Evolutionary conservation across 1,140 invertebrate genomes (phyloP), one percentile per base, ranked within the genome.

Genomic region (Drosophila ficusphila): DNA sequence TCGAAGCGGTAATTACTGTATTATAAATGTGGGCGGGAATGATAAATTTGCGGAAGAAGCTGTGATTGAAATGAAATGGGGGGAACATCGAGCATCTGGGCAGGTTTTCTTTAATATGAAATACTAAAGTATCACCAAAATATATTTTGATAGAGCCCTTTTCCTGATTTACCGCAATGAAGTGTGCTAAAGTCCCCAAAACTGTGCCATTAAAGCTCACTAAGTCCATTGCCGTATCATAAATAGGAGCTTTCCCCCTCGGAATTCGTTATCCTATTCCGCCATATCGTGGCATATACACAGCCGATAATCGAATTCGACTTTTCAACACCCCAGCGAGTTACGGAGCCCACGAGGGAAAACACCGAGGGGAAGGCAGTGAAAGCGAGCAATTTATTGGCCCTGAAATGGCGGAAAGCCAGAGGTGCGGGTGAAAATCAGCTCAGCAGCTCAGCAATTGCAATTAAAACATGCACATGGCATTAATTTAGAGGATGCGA

Each of bases 381-480:
- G 52, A 49, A 54, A 69, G 29, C 51, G 36, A 34, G 11, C 46
- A 64, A 79, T 79, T 79, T 79, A 79, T 79, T 75, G 70, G 71
- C 51, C 54, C 46, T 62, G 73, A 83, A 83, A 82, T 85, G 54
- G 27, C 71, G 25, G 36, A 14, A 1, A 18, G 16, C 16, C 11
- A n/a, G 14, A 9, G 12, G 1, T 14, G 21, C 33, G 34, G 29
- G 5, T 29, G 34, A 60, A 83, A 76, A 68, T 79, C 65, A 79
- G 57, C 71, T 44, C 51, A 64, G 16, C 61, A 60, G 61, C 62
- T 41, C 60, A 31, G 44, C 60, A 33, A 75, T 38, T 52, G 76
- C 81, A 85, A 85, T 85, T 86, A 85, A 86, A 86, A 79, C 65
- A 64, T 81, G 79, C 76, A 85, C 79, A 61, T 64, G 79, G 76